Evolutionary conservation across 2,113 vertebrate species (phyloP).

Genomic region (Sebastes schlegelii): DNA sequence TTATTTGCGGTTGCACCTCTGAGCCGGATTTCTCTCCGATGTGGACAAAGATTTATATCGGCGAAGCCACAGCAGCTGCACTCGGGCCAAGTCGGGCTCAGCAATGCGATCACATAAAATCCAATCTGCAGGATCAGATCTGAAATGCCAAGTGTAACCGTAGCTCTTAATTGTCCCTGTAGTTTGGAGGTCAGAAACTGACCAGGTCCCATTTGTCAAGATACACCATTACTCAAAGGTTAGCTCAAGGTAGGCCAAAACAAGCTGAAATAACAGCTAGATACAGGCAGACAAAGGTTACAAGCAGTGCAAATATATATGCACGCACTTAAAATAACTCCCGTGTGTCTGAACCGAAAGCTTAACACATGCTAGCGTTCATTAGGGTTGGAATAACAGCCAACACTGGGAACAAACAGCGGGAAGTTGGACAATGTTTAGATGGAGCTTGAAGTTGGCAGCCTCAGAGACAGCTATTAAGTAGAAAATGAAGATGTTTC

Average conservation of each 20-base stretch:
- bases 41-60: slow-evolving; percentile 42
- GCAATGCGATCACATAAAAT: slow-evolving; percentile 33
- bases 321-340: slow-evolving; percentile 34
- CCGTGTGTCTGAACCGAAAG: not conserved
- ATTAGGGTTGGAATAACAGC: slow-evolving; percentile 35
- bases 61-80: slow-evolving; percentile 15
- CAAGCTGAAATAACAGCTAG: slow-evolving; percentile 41
- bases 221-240: slow-evolving; percentile 21
- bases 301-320: slow-evolving; percentile 11
- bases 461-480: slow-evolving; percentile 23
- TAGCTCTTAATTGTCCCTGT: slow-evolving; percentile 41
- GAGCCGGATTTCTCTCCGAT: slow-evolving; percentile 12
- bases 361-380: slow-evolving; percentile 33
- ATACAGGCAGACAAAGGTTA: slow-evolving; percentile 23
- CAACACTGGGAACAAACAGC: slow-evolving; percentile 26
- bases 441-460: slow-evolving; percentile 32
- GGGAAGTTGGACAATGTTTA: slow-evolving; percentile 35
- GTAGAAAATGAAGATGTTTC: slow-evolving; percentile 49
- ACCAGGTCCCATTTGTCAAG: slow-evolving; percentile 52
- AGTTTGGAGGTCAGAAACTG: slow-evolving; percentile 42
- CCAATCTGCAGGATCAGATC: slow-evolving; percentile 19
- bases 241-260: slow-evolving; percentile 12
- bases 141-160: slow-evolving; percentile 33
- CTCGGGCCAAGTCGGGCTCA: not conserved
- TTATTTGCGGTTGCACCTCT: slow-evolving; percentile 5